Evolutionary conservation across 2,797 vertebrate species (phyloP).

Genomic region (Rhinogobio ventralis): DNA sequence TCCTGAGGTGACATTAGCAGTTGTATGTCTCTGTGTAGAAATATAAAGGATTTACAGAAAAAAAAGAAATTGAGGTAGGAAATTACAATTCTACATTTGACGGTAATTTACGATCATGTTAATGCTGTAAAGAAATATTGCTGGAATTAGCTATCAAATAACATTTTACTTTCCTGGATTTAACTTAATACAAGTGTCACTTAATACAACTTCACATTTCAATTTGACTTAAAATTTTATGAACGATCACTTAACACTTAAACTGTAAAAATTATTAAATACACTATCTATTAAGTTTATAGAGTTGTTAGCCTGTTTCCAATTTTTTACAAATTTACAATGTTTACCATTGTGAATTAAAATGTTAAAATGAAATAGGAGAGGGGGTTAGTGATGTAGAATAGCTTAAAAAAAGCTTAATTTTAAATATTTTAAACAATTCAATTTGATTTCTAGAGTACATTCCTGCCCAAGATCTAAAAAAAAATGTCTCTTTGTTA

Average conservation of each 20-base stretch:
- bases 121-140: background rate
- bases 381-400: background rate
- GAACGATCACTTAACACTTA: too few species aligned
- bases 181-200: too few species aligned
- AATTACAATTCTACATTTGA: background rate
- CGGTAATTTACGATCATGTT: background rate
- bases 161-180: background rate
- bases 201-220: background rate
- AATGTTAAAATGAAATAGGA: background rate
- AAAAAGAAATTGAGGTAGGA: background rate
- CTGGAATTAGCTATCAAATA: background rate
- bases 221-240: background rate
- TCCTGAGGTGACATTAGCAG: background rate
- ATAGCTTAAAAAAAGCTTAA: background rate
- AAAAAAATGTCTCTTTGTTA: too few species aligned
- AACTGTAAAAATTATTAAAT: too few species aligned
- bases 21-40: background rate
- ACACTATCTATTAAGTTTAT: too few species aligned
- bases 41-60: background rate
- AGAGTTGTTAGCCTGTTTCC: background rate
- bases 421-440: background rate
- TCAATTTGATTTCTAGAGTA: background rate
- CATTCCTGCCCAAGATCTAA: background rate
- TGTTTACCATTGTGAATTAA: background rate
- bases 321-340: too few species aligned